Conservation (phyloP, 2,888 invertebrate species). For the Kryphioiulus occultus region DNA sequence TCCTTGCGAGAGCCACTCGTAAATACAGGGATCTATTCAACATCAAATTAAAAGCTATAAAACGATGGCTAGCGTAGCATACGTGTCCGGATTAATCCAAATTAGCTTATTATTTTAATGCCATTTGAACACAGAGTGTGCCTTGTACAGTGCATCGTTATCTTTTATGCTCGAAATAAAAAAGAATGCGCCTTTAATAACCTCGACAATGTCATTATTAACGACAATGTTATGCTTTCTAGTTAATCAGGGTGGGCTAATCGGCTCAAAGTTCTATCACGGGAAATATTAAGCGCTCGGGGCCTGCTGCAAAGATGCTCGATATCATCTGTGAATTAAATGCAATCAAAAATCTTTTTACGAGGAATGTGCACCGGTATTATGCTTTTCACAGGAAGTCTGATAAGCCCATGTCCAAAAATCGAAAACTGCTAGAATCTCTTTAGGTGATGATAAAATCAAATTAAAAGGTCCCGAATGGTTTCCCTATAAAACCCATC, state of each 20-base stretch:
- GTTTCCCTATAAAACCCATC: not conserved
- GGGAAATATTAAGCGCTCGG: constrained; percentile 15
- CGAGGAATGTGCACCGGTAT: constrained; percentile 12
- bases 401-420: constrained; percentile 4
- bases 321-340: constrained; percentile 20
- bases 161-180: constrained; percentile 8
- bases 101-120: constrained; percentile 21
- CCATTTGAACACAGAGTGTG: not conserved
- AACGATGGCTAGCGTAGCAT: not conserved
- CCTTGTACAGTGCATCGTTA: not conserved
- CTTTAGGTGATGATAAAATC: not conserved
- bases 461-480: not conserved
- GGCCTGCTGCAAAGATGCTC: not conserved
- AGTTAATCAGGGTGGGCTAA: constrained; percentile 15
- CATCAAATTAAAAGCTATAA: constrained; percentile 7
- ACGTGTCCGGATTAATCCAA: constrained; percentile 18
- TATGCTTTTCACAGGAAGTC: not conserved
- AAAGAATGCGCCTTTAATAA: not conserved
- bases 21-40: not conserved
- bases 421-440: not conserved
- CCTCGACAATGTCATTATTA: constrained; percentile 17
- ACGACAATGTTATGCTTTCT: constrained; percentile 17
- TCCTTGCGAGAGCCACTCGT: not conserved
- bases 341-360: not conserved
- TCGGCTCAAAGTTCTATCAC: constrained; percentile 16